Conservation (phyloP, 2,888 invertebrate genomes). For the Tetranychus piercei region DNA sequence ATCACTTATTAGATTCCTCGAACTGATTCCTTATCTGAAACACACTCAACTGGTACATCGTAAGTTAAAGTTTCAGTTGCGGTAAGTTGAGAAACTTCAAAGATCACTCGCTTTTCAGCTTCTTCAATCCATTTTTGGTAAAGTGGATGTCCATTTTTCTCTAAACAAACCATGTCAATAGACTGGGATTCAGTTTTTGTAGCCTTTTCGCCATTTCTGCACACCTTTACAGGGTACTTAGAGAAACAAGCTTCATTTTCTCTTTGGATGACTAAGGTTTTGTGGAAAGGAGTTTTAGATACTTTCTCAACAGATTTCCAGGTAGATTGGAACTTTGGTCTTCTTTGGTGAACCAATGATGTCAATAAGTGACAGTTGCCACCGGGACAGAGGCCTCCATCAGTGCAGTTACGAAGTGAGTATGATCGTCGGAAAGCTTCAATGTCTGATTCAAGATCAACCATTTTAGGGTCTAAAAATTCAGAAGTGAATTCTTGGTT, state of each 20-base stretch:
- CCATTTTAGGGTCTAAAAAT: slow-evolving; percentile 20
- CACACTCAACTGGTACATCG: background rate
- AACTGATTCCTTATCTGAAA: too few relatives aligned
- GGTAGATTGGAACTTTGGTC: too few relatives aligned
- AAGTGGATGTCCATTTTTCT: too few relatives aligned
- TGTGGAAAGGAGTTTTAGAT: too few relatives aligned
- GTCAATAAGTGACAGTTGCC: too few relatives aligned
- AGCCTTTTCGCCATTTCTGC: background rate
- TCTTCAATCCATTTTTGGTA: too few relatives aligned
- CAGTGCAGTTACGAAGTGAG: background rate
- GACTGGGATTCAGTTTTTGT: slow-evolving; percentile 3
- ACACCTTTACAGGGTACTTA: background rate
- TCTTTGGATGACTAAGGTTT: background rate
- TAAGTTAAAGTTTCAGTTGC: slow-evolving; percentile 9
- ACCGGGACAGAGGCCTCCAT: too few relatives aligned
- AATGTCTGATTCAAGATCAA: slow-evolving; percentile 16
- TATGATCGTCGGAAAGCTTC: slow-evolving; percentile 19
- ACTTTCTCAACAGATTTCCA: too few relatives aligned
- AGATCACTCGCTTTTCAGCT: too few relatives aligned
- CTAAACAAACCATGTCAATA: slow-evolving; percentile 8
- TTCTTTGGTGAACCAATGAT: too few relatives aligned
- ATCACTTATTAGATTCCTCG: too few relatives aligned
- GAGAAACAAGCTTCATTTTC: background rate
- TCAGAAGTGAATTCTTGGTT: slow-evolving; percentile 24
- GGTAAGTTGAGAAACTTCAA: background rate